Percentiles rank a stretch among this genome's conserved stretches.
These are phyloP conservation scores for Amphiprion clarkii DNA, from an alignment of 2,797 vertebrate genomes.

Conservation along the genomic window DNA sequence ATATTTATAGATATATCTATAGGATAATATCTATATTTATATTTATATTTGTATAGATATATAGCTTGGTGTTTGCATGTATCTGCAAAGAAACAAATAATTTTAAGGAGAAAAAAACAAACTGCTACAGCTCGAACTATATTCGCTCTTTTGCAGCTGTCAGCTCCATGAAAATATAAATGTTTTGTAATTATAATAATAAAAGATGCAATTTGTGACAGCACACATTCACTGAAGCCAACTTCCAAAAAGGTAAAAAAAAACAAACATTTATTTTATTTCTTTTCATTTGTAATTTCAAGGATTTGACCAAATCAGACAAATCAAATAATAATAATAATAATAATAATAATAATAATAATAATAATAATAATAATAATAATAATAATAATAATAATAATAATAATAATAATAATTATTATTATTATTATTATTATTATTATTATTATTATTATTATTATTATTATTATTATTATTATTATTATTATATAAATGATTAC, in stretches of 20 bases:
- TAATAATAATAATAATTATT: not conserved
- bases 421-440: not conserved
- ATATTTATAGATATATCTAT: not conserved
- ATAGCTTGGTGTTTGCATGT: not conserved
- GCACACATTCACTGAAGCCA: not conserved
- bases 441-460: not conserved
- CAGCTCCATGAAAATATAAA: slow-evolving; percentile 14
- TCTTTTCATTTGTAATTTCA: too few species aligned
- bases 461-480: not conserved
- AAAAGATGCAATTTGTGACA: slow-evolving; percentile 34
- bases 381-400: too few species aligned
- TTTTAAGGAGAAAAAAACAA: not conserved
- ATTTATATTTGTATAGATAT: not conserved
- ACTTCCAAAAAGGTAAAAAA: not conserved
- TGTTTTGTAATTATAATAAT: slow-evolving; percentile 50
- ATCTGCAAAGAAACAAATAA: not conserved
- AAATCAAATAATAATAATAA: too few species aligned
- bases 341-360: too few species aligned
- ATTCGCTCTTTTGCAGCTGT: slow-evolving; percentile 13
- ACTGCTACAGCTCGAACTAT: not conserved
- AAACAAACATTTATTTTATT: too few species aligned
- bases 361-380: too few species aligned
- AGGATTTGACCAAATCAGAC: not conserved
- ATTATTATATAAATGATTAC: too few species aligned
- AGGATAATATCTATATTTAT: not conserved